Conservation (phyloP, 23 tunicate species). For the Botrylloides violaceus region DNA sequence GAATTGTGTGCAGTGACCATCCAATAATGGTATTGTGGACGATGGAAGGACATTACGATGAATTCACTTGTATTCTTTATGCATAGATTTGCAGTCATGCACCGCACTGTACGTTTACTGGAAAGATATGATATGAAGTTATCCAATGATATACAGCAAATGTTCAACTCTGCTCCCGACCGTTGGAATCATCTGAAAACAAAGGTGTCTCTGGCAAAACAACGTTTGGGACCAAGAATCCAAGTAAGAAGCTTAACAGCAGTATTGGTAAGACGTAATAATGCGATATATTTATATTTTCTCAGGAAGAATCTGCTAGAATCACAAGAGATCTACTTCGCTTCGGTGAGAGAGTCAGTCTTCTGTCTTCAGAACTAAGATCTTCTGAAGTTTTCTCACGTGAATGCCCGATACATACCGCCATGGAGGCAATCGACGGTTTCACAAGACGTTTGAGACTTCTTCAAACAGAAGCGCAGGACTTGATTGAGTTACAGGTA, state of each 20-base stretch:
- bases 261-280: no score
- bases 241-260: slow-evolving; percentile 75
- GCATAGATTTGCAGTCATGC: slow-evolving; percentile 77
- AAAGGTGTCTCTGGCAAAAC: slow-evolving; percentile 92
- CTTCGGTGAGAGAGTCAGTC: slow-evolving; percentile 69
- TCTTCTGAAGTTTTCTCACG: slow-evolving; percentile 73
- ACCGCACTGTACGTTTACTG: slow-evolving; percentile 65
- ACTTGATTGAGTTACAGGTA: slow-evolving; percentile 81
- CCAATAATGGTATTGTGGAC: no score
- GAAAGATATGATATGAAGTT: slow-evolving; percentile 86
- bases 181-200: slow-evolving; percentile 94
- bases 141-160: slow-evolving; percentile 67
- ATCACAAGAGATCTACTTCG: slow-evolving; percentile 87
- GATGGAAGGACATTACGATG: no score
- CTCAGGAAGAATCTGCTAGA: slow-evolving; percentile 85
- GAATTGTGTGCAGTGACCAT: no score
- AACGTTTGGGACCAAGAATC: slow-evolving; percentile 80
- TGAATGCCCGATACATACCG: slow-evolving; percentile 65
- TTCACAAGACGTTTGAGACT: slow-evolving; percentile 37
- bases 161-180: slow-evolving; percentile 87
- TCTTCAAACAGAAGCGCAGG: slow-evolving; percentile 87
- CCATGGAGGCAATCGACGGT: slow-evolving; percentile 48
- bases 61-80: not conserved
- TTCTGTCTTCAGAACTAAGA: slow-evolving; percentile 58
- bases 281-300: not conserved